Evolutionary conservation across 2,888 invertebrate species (phyloP), one percentile per base, ranked within the genome.

Genomic region (Athetis lepigone): DNA sequence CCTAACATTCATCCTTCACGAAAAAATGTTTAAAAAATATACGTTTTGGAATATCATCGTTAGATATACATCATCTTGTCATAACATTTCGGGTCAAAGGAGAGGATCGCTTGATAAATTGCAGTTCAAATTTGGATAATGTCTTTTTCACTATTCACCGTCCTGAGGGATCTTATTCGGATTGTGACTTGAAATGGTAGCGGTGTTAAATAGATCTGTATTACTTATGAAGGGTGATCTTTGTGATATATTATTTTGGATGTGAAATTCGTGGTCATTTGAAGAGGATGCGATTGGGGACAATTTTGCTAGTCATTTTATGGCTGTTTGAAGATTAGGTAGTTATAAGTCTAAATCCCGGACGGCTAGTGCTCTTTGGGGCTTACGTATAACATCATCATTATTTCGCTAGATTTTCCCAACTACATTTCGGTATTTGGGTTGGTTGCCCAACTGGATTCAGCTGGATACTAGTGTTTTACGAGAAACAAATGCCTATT

Each of bases 31-130:
- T 83, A 87, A 89, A 70, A 91, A 88, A 84, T 84, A 79, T 82
- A 70, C 85, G 87, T 88, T 93, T 92, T 90, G 90, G 87, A 94
- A 92, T 91, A 92, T 94, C 94, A 95, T 94, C 90, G 86, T 85
- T 82, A 86, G 88, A 92, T 91, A 94, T 94, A 94, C 89, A 91
- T 94, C 93, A 94, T 94, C 92, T 90, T 94, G 95, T 95, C 95
- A 95, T 94, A 95, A 95, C 93, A 95, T 86, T 85, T 90, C 89
- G 92, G 92, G 92, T 93, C 93, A 93, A 92, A 93, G 90, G 88
- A 80, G 88, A 80, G 91, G 92, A 90, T 92, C 90, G 85, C 82
- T 91, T 94, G 95, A 95, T 95, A 93, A 93, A 95, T 95, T 93
- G 93, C 92, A 91, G 87, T 93, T 93, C 88, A 89, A 93, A 94